A percentile compares a stretch with the other conserved stretches of the same genome.
Evolutionary conservation across 2,113 vertebrate genomes (phyloP).

Genomic region (Onychostruthus taczanowskii): DNA sequence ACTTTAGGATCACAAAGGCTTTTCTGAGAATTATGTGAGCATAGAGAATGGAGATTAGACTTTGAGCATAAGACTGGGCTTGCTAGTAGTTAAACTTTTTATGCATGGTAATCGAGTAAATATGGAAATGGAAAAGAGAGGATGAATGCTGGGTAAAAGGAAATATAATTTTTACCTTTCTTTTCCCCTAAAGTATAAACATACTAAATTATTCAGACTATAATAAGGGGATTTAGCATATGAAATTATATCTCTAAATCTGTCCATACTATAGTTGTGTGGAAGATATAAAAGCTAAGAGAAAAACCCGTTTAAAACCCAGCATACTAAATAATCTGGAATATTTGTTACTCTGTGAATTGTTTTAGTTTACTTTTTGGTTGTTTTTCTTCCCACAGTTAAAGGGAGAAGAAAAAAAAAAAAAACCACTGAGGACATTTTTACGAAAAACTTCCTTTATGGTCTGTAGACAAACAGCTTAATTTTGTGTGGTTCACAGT

Average conservation of each 20-base stretch:
- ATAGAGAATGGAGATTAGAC: background rate
- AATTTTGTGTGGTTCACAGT: background rate
- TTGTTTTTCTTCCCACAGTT: background rate
- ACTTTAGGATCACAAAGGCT: background rate
- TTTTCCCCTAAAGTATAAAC: background rate
- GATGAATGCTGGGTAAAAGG: background rate
- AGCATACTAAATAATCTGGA: background rate
- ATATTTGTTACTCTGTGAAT: background rate
- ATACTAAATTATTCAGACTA: slow-evolving; percentile 19
- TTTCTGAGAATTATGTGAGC: background rate
- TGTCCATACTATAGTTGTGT: background rate
- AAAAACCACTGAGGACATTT: background rate
- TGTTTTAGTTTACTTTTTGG: background rate
- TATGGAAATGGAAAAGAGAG: background rate
- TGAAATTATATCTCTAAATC: slow-evolving; percentile 7
- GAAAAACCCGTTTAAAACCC: background rate
- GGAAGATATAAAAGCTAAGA: slow-evolving; percentile 4
- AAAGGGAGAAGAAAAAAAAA: accelerated
- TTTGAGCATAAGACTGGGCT: background rate
- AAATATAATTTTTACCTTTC: background rate
- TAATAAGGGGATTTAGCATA: background rate
- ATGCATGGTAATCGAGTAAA: background rate
- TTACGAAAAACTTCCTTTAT: background rate
- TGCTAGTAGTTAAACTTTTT: background rate
- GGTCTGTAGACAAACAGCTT: background rate